A percentile compares a stretch with the other conserved stretches of the same genome.
Evolutionary conservation across 2,797 vertebrate genomes (phyloP).

Genomic region (Anas bahamensis): DNA sequence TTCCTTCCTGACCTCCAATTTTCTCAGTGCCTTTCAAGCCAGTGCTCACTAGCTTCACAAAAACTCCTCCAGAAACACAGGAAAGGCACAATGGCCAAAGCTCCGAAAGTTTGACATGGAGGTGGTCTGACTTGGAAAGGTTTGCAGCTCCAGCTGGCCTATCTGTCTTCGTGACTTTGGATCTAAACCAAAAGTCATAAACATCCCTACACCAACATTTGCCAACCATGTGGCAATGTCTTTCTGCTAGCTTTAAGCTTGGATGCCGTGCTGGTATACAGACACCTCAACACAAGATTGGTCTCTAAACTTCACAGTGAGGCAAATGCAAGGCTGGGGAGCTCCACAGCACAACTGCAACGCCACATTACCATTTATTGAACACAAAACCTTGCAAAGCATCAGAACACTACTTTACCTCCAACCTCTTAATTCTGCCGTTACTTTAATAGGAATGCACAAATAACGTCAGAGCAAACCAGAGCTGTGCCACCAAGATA

Average conservation of each 20-base stretch:
- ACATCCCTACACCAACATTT: background rate
- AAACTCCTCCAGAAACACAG: background rate
- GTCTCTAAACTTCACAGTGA: background rate
- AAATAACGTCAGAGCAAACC: background rate
- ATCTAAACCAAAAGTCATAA: background rate
- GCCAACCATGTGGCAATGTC: slow-evolving; percentile 13
- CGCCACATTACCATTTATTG: background rate
- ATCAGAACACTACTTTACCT: background rate
- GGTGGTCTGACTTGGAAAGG: background rate
- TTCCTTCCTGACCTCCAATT: background rate
- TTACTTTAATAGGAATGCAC: background rate
- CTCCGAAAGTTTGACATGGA: background rate
- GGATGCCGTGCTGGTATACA: background rate
- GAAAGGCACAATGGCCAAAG: background rate
- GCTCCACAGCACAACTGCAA: background rate
- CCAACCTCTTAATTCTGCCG: background rate
- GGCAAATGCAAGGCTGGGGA: background rate
- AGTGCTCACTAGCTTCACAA: background rate
- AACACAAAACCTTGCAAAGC: background rate
- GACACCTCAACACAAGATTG: background rate
- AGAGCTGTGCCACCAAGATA: background rate
- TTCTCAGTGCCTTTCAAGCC: background rate
- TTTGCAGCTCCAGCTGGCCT: background rate
- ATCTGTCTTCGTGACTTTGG: background rate
- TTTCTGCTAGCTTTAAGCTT: slow-evolving; percentile 3